phyloP scores from a whole-genome alignment of 2,113 vertebrate species.

The Peromyscus maniculatus region DNA sequence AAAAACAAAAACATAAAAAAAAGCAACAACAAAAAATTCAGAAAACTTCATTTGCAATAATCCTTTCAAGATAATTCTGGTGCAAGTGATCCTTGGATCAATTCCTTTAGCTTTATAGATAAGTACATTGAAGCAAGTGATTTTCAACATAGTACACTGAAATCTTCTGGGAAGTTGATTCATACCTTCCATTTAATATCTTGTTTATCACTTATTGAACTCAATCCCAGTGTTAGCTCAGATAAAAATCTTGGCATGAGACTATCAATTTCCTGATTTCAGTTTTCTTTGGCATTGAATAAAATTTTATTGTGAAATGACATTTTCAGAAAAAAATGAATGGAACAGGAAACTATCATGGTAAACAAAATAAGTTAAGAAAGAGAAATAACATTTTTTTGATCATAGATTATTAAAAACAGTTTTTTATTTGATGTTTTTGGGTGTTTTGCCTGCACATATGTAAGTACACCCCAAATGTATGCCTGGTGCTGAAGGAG shows the following conservation, averaged over 20 bases:
- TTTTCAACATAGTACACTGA: not conserved
- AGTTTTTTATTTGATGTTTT: not conserved
- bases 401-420: not conserved
- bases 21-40: not conserved
- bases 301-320: not conserved
- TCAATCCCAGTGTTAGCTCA: not conserved
- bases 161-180: not conserved
- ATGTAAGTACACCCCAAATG: not conserved
- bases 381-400: not conserved
- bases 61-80: not conserved
- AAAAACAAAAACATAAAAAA: not conserved
- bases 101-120: not conserved
- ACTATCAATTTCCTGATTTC: not conserved
- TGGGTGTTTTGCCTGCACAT: not conserved
- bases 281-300: not conserved
- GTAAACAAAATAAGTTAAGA: not conserved
- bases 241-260: not conserved
- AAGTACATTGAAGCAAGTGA: not conserved
- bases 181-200: not conserved
- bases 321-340: not conserved
- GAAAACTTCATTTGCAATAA: conserved; percentile 7
- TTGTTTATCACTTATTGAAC: conserved; percentile 18
- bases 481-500: no score
- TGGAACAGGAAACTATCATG: not conserved
- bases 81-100: not conserved